These are phyloP conservation scores for Aleadryas rufinucha DNA, from an alignment of 2,113 vertebrate species.

Conservation along the genomic window DNA sequence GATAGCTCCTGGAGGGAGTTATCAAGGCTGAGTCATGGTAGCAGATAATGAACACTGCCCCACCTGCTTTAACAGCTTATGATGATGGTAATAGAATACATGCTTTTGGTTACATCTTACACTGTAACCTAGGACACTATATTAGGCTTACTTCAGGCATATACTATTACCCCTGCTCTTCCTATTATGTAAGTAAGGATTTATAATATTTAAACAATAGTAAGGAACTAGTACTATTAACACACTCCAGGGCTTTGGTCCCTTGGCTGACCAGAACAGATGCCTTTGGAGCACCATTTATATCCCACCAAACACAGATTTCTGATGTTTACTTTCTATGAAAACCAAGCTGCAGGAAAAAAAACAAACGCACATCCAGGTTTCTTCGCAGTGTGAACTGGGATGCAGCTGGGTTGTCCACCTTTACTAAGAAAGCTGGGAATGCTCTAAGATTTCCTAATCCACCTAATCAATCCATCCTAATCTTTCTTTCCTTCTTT, in stretches of 20 bases:
- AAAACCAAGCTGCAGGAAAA: neutral
- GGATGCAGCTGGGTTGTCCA: neutral
- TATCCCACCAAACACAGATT: neutral
- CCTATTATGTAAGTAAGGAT: neutral
- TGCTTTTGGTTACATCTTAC: too few relatives aligned
- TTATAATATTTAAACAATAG: neutral
- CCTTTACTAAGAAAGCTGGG: neutral
- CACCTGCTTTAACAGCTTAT: too few relatives aligned
- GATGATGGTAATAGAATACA: too few relatives aligned
- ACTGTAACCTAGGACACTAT: too few relatives aligned
- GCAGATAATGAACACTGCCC: too few relatives aligned
- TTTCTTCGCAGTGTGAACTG: neutral
- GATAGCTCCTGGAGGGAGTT: too few relatives aligned
- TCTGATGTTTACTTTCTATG: neutral
- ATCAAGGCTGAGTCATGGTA: too few relatives aligned
- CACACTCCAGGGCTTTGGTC: neutral
- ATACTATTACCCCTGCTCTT: neutral
- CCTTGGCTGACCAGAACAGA: neutral
- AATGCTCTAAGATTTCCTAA: neutral
- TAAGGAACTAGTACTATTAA: neutral
- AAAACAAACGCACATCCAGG: neutral
- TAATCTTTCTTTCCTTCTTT: neutral
- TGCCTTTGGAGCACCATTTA: neutral
- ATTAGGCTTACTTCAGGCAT: neutral
- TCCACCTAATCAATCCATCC: neutral